A percentile compares a stretch with the other conserved stretches of the same genome.
These are phyloP conservation scores for Drosophila mimica DNA, from an alignment of 2,888 invertebrate species.

Conservation along the genomic window DNA sequence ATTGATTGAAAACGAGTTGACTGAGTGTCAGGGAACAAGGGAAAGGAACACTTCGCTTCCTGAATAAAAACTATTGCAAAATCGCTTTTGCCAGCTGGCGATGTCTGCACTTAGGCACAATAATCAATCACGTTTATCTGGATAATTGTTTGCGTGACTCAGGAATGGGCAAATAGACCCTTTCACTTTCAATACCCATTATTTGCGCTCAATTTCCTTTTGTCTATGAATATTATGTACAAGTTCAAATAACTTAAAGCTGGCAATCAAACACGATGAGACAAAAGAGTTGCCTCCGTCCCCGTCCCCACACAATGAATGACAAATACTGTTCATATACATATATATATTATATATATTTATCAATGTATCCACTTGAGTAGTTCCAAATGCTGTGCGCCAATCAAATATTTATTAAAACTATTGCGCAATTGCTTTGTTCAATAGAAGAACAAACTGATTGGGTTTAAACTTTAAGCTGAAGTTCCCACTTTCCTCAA, in stretches of 20 bases:
- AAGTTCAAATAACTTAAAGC: constrained; percentile 1
- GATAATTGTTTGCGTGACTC: constrained; percentile 64
- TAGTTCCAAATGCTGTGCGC: neutral
- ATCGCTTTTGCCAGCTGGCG: constrained; percentile 10
- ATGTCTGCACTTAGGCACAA: constrained; percentile 31
- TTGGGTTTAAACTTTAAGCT: neutral
- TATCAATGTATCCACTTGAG: neutral
- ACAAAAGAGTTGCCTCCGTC: neutral
- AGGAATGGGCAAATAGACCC: constrained; percentile 13
- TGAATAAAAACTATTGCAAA: constrained; percentile 19
- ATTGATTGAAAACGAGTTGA: constrained; percentile 69
- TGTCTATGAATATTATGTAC: constrained; percentile 1
- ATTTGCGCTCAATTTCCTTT: constrained; percentile 69
- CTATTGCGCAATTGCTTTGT: neutral
- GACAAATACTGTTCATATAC: neutral
- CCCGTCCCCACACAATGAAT: neutral
- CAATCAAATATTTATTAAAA: neutral
- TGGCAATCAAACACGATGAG: neutral
- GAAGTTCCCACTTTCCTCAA: neutral
- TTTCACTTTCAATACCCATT: constrained; percentile 54
- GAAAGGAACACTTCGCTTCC: constrained; percentile 5
- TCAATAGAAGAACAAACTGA: neutral
- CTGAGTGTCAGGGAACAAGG: too few species aligned
- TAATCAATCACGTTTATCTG: constrained; percentile 76
- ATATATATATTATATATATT: neutral